These are phyloP conservation scores for Megalopta genalis DNA, from an alignment of 1,140 invertebrate genomes.

Conservation along the genomic window DNA sequence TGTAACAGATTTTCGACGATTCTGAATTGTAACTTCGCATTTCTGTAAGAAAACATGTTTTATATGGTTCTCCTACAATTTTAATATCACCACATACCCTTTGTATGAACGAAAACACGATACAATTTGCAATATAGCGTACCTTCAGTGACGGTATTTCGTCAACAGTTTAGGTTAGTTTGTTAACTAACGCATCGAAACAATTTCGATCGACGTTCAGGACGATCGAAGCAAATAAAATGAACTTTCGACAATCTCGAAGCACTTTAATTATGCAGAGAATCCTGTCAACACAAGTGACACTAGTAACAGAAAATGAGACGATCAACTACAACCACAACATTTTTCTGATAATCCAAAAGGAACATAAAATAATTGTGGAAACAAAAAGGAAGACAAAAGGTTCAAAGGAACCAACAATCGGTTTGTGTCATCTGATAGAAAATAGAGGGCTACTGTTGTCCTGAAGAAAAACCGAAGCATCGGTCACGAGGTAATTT, in stretches of 20 bases:
- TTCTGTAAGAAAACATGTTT: not conserved
- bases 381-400: not conserved
- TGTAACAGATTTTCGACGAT: not conserved
- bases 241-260: not conserved
- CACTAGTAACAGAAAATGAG: constrained; percentile 11
- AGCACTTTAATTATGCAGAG: not conserved
- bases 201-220: not conserved
- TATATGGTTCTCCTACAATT: not conserved
- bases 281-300: constrained; percentile 27
- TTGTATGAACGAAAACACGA: not conserved
- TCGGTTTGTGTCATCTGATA: too few relatives aligned
- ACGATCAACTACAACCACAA: constrained; percentile 34
- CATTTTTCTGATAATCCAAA: not conserved
- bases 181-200: constrained; percentile 13
- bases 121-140: constrained; percentile 17
- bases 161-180: constrained; percentile 37
- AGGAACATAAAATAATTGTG: not conserved
- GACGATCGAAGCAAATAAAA: not conserved
- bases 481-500: constrained; percentile 25
- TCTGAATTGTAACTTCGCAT: not conserved
- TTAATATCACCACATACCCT: not conserved
- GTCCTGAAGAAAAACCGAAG: constrained; percentile 16
- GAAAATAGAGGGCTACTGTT: not conserved
- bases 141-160: constrained; percentile 12
- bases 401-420: not conserved